Base-by-base conservation (phyloP, 2,797 vertebrate species). In the Brachymystax lenok region DNA sequence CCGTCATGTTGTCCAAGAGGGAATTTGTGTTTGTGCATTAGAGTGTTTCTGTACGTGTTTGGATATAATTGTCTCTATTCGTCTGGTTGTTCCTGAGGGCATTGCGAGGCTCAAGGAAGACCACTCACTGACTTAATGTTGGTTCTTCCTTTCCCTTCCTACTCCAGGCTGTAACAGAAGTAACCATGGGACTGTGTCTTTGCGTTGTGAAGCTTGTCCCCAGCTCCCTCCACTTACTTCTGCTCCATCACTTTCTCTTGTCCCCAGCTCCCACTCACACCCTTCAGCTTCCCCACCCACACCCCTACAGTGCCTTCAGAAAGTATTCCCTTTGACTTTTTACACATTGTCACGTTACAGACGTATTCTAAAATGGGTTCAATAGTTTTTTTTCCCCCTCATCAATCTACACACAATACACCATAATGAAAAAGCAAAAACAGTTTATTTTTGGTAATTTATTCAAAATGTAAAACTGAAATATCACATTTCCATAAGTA, bases 91-190 rank as follows among this genome's bases (percentile, higher is more conserved):
- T 86, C 78, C 69, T 79, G 77, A 19, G 52, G 4, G 52, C 52
- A 3, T 46, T 12, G 40, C 40, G 2, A 80, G 80, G 82, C 74
- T 80, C 74, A 56, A 79, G 8, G n/a, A 3, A 17, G 67, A 81
- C 0, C 13, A 27, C 82, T 81, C 82, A 78, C 79, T 74, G 80
- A 81, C 82, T 79, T 89, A 88, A 86, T 80, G 64, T 81, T 40
- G 92, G 79, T 91, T 73, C 82, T 86, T 87, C 64, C 77, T 68
- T 86, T 85, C 91, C 79, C 73, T 90, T 85, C 91, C 83, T 46
- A 75, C 90, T 93, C 71, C 89, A 98, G 97, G 95, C 95, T 98
- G 95, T 97, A 95, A 95, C 86, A 33, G 77, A 86, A 83, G 87
- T 92, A 89, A 85, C 84, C 78, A 79, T 75, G 89, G 91, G 91